Base-by-base conservation (phyloP, 2,888 invertebrate species). In the Lepidochrysops patricia region DNA sequence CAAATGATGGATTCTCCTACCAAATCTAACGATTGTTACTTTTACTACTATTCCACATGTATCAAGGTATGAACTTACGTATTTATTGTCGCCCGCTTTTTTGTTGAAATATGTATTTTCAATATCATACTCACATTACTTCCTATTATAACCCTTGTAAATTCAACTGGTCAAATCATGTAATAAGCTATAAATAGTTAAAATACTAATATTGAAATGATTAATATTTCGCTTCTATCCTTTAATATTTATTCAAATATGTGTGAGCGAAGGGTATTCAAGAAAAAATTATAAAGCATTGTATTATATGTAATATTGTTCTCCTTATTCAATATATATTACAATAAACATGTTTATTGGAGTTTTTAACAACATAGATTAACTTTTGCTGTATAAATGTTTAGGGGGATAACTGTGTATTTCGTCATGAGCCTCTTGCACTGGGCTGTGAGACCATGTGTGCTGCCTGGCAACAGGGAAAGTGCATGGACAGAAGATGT, bases 1-100 rank as follows among this genome's bases (percentile, higher is more conserved):
- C 70, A 74, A 77, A 82, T 79, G 75, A 92, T 94, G 92, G 93
- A 94, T 85, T 92, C 92, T 71, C 92, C 92, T 71, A 91, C 92
- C 74, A 94, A 94, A 89, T 93, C 94, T 80, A 94, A 95, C 82
- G 96, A 96, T 82, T 96, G 96, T 84, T 96, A 96, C 84, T 96
- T 96, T 89, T 96, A 93, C 84, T 96, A 95, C 80, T 96, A 96
- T 79, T 96, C 96, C 61, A 94, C 94, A 65, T 96, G 96, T 80
- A 92, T 92, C 66, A 96, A 96, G 93, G 96, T 96, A 87, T 86
- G 86, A 35, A 27, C 35, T 15, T 2, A 19, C 15, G 9, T 27
- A 19, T 58, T 57, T 49, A 43, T 60, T 34, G 23, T 34, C 48
- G 3, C 57, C 4, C 32, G 29, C 32, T 9, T 54, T 13, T 19